Evolutionary conservation across 2,113 vertebrate species (phyloP).

Genomic region (Planiliza haematocheilus): DNA sequence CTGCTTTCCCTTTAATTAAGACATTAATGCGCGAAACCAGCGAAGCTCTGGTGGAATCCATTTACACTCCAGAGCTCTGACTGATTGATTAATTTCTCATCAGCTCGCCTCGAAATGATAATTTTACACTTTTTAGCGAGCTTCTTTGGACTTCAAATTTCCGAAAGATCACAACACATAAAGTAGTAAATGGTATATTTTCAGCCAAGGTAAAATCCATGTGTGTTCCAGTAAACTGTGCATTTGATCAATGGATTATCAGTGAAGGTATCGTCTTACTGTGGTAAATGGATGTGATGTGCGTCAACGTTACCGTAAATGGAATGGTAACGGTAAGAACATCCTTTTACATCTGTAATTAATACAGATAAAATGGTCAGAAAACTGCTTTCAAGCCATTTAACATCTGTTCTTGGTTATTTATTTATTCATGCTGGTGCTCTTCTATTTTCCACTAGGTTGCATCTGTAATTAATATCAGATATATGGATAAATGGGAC

Average conservation of each 20-base stretch:
- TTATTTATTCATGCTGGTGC: neutral
- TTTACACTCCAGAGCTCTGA: slow-evolving; percentile 35
- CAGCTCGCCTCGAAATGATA: neutral
- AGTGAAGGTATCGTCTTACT: slow-evolving; percentile 3
- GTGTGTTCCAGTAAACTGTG: slow-evolving; percentile 23
- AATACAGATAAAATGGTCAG: slow-evolving; percentile 3
- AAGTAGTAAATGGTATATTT: slow-evolving; percentile 22
- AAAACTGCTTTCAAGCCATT: neutral
- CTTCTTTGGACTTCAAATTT: neutral
- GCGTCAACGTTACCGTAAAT: neutral
- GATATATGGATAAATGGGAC: neutral
- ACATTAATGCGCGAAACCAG: slow-evolving; percentile 39
- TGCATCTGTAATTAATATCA: neutral
- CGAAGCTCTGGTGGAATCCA: slow-evolving; percentile 27
- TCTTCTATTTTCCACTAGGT: neutral
- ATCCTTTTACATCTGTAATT: slow-evolving; percentile 2
- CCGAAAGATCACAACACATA: neutral
- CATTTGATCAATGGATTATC: slow-evolving; percentile 18
- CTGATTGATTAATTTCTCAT: slow-evolving; percentile 32
- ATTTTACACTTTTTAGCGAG: neutral
- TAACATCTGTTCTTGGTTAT: too few species aligned
- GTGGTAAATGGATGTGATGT: slow-evolving; percentile 31
- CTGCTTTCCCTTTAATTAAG: slow-evolving; percentile 28
- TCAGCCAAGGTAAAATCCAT: slow-evolving; percentile 17
- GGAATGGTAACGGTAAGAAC: neutral